phyloP scores from a whole-genome alignment of 2,797 vertebrate species.

The Sebastiscus tertius region DNA sequence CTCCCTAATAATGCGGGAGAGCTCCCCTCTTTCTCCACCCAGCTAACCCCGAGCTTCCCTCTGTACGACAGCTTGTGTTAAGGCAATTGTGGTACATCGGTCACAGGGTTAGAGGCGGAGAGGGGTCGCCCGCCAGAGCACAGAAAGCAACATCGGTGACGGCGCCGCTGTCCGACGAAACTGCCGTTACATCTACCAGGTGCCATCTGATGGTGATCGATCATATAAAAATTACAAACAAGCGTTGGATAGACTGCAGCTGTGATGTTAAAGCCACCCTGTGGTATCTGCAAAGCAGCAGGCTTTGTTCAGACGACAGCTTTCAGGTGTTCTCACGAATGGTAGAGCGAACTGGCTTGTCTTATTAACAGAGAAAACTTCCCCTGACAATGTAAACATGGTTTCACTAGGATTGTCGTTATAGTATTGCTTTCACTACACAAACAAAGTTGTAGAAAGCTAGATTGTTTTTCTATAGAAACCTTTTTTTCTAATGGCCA shows the following conservation, averaged over 20 bases:
- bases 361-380: slow-evolving; percentile 67
- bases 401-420: slow-evolving; percentile 87
- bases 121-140: slow-evolving; percentile 27
- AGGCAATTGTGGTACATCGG: slow-evolving; percentile 81
- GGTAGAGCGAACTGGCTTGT: slow-evolving; percentile 58
- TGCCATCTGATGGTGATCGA: neutral
- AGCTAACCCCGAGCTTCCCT: slow-evolving; percentile 39
- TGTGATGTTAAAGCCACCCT: slow-evolving; percentile 20
- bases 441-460: slow-evolving; percentile 86
- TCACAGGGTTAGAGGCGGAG: slow-evolving; percentile 31
- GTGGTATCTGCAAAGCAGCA: slow-evolving; percentile 16
- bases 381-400: slow-evolving; percentile 87
- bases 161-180: slow-evolving; percentile 33
- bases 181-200: neutral
- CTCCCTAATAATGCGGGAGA: slow-evolving; percentile 9
- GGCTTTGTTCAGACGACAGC: slow-evolving; percentile 41
- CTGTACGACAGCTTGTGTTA: slow-evolving; percentile 83
- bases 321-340: slow-evolving; percentile 32
- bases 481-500: slow-evolving; percentile 72
- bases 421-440: slow-evolving; percentile 86
- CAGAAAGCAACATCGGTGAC: slow-evolving; percentile 31
- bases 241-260: slow-evolving; percentile 1
- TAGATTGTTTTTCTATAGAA: slow-evolving; percentile 84
- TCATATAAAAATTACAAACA: slow-evolving; percentile 18
- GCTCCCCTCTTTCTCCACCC: slow-evolving; percentile 9